Conservation (phyloP, 2,888 invertebrate genomes). For the Aspidiotus destructor region DNA sequence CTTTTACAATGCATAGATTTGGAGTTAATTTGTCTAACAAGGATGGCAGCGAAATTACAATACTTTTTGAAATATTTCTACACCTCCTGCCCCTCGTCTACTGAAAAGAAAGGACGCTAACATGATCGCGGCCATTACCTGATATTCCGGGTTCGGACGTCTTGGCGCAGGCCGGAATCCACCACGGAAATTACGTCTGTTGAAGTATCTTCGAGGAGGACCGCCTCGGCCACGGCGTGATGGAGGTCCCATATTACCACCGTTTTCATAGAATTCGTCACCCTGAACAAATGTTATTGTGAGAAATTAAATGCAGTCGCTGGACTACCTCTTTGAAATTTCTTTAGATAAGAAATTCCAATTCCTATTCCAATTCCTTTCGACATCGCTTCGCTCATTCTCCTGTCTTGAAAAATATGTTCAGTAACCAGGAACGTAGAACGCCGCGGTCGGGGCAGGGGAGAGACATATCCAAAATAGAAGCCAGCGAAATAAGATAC, state of each 20-base stretch:
- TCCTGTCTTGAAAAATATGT: too few species aligned
- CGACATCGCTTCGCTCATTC: too few species aligned
- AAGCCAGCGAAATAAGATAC: not conserved
- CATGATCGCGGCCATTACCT: slow-evolving; percentile 1
- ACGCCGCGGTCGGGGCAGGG: too few species aligned
- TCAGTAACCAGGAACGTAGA: too few species aligned
- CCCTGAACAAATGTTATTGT: slow-evolving; percentile 3
- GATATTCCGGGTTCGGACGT: slow-evolving; percentile 31
- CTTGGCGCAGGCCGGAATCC: slow-evolving; percentile 28
- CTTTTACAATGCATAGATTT: too few species aligned
- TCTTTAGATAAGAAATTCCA: too few species aligned
- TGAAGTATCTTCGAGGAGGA: slow-evolving; percentile 23
- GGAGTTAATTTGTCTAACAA: not conserved
- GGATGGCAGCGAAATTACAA: not conserved
- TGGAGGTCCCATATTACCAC: slow-evolving; percentile 16
- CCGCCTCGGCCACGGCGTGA: slow-evolving; percentile 29
- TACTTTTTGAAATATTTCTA: not conserved
- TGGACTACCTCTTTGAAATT: too few species aligned
- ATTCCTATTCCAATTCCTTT: too few species aligned
- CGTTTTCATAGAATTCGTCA: slow-evolving; percentile 20
- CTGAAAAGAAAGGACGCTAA: too few species aligned
- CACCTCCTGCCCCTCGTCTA: not conserved
- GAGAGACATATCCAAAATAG: too few species aligned
- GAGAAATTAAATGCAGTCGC: not conserved
- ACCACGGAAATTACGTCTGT: slow-evolving; percentile 28